Evolutionary conservation across 2,797 vertebrate species (phyloP).

Genomic region (Molothrus aeneus): DNA sequence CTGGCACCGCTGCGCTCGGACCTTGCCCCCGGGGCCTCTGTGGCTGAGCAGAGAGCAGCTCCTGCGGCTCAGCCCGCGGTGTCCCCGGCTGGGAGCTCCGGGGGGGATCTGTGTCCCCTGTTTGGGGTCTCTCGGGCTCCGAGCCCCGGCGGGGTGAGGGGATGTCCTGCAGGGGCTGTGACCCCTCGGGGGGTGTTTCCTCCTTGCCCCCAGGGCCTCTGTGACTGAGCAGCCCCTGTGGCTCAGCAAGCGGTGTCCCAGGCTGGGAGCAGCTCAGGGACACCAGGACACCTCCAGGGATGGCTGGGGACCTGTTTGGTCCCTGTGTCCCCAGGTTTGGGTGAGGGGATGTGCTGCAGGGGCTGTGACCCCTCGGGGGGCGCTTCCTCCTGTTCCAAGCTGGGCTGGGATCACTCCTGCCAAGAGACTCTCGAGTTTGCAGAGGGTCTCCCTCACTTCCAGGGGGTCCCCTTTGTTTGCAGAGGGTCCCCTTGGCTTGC

Average conservation of each 20-base stretch:
- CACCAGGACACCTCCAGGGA: background rate
- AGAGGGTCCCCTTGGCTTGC: too few species aligned
- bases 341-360: background rate
- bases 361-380: too few species aligned
- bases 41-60: background rate
- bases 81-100: background rate
- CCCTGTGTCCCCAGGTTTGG: background rate
- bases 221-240: background rate
- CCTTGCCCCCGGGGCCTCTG: background rate
- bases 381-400: background rate
- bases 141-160: rapidly evolving
- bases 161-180: background rate
- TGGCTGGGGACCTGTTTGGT: too few species aligned
- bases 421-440: rapidly evolving
- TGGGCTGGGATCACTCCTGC: background rate
- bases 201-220: background rate
- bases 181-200: too few species aligned
- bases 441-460: too few species aligned
- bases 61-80: background rate
- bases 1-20: background rate
- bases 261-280: background rate
- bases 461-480: background rate
- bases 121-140: background rate
- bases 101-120: rapidly evolving
- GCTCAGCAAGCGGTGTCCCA: rapidly evolving